These are phyloP conservation scores for Indri indri DNA, from an alignment of 2,113 vertebrate species.

Conservation along the genomic window DNA sequence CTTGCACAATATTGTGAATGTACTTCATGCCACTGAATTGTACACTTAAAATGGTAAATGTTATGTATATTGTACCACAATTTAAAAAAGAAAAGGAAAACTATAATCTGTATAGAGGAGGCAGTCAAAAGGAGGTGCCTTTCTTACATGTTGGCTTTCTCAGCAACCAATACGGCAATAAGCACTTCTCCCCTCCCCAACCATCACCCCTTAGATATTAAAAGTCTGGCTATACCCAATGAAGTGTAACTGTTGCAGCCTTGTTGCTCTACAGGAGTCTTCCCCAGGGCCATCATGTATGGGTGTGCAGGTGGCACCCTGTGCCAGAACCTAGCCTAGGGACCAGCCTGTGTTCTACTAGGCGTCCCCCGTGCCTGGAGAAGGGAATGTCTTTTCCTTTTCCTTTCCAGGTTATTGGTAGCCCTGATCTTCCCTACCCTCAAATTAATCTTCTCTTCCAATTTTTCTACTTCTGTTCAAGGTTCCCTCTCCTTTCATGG, in stretches of 20 bases:
- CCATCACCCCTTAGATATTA: neutral
- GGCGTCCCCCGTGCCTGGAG: neutral
- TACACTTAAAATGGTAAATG: neutral
- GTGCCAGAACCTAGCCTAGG: too few species aligned
- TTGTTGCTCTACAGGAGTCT: neutral
- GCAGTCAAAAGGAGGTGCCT: neutral
- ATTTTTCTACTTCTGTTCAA: neutral
- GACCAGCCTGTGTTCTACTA: neutral
- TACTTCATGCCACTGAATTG: neutral
- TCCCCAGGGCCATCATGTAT: accelerated
- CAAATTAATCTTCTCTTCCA: neutral
- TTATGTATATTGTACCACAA: neutral
- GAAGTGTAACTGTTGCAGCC: neutral
- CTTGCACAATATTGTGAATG: neutral
- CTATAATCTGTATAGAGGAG: neutral
- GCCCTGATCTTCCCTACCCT: neutral
- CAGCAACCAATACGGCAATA: neutral
- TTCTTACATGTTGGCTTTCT: neutral
- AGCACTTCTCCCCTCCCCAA: too few species aligned
- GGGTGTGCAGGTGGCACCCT: neutral
- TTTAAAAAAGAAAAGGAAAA: neutral
- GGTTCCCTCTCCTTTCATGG: neutral
- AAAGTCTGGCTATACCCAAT: neutral
- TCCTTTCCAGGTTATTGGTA: neutral
- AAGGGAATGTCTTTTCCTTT: neutral